Percentiles rank a stretch among this genome's conserved stretches.
These are phyloP conservation scores for Hemicrepidius hirtus DNA, from an alignment of 2,888 invertebrate species.

Conservation along the genomic window DNA sequence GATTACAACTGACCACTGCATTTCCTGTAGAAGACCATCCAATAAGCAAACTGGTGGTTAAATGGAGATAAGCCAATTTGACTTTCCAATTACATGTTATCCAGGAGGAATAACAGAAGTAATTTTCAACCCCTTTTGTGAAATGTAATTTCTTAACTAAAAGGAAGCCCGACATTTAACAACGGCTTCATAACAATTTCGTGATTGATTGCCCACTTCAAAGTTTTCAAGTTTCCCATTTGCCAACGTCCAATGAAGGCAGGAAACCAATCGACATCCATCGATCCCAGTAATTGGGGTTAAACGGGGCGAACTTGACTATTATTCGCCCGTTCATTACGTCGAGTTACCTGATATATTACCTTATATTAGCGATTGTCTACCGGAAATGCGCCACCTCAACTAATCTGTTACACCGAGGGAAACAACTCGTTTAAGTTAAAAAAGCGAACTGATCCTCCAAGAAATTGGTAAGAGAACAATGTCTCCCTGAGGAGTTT, in stretches of 20 bases:
- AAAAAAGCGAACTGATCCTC: not conserved
- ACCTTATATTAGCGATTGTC: conserved; percentile 27
- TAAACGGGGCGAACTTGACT: conserved; percentile 35
- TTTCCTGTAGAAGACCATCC: conserved; percentile 17
- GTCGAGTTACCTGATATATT: conserved; percentile 32
- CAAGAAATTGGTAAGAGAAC: not conserved
- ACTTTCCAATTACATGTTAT: conserved; percentile 33
- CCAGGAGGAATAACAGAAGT: not conserved
- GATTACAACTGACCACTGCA: conserved; percentile 38
- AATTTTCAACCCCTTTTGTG: not conserved
- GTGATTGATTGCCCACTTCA: conserved; percentile 32
- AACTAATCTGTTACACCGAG: not conserved
- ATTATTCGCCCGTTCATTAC: conserved; percentile 47
- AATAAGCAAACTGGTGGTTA: conserved; percentile 22
- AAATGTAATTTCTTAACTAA: not conserved
- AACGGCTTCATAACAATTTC: conserved; percentile 30
- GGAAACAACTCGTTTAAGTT: conserved; percentile 1
- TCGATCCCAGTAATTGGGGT: conserved; percentile 48
- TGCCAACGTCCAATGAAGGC: conserved; percentile 42
- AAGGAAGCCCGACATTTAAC: conserved; percentile 4
- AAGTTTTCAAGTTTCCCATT: conserved; percentile 41
- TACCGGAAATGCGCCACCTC: not conserved
- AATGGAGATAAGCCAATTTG: conserved; percentile 20
- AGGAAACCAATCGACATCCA: conserved; percentile 42
- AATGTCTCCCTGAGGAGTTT: not conserved